Evolutionary conservation across 2,888 invertebrate genomes (phyloP), one percentile per base, ranked within the genome.

Genomic region (Eristalis tenax): DNA sequence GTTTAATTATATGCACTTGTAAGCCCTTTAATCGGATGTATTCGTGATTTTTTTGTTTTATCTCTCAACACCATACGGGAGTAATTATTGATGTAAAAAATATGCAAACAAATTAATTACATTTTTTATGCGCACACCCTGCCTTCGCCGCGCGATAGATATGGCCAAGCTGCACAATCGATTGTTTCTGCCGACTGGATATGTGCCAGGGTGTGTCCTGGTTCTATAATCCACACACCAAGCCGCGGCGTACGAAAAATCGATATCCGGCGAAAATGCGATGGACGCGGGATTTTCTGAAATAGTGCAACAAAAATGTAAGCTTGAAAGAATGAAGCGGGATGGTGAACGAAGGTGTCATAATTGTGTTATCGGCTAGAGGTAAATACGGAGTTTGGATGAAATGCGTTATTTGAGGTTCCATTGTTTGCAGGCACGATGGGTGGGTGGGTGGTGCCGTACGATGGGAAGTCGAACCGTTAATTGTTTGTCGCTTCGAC

Each of bases 391-490:
- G 13, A 26, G 59, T 15, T 26, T 13, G 13, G 26, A 28, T 59
- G 59, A 59, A 59, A 59, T 59, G 59, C 26, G 59, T 59, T 59
- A 59, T 59, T 59, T 59, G 59, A 59, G 59, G 59, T 26, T 26
- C 26, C 59, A 59, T 59, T 59, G 59, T 59, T 59, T 26, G 13
- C 59, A 1, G 5, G 50, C 8, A 50, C 2, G 43, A 4, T 4
- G 43, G 1, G n/a, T 1, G 5, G 43, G n/a, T 4, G 43, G n/a
- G n/a, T 32, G 32, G 32, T 28, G 32, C 8, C 1, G 32, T 0
- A n/a, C 4, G n/a, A 3, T 11, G 43, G n/a, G 50, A 50, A 18
- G 1, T 50, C 6, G 50, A 18, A 8, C 8, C 18, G 18, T 50
- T 18, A 50, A 50, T 50, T 50, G 18, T 22, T 50, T 50, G 18